A percentile compares a stretch with the other conserved stretches of the same genome.
Conservation (phyloP, 2,797 vertebrate species). For the Rachycentron canadum region DNA sequence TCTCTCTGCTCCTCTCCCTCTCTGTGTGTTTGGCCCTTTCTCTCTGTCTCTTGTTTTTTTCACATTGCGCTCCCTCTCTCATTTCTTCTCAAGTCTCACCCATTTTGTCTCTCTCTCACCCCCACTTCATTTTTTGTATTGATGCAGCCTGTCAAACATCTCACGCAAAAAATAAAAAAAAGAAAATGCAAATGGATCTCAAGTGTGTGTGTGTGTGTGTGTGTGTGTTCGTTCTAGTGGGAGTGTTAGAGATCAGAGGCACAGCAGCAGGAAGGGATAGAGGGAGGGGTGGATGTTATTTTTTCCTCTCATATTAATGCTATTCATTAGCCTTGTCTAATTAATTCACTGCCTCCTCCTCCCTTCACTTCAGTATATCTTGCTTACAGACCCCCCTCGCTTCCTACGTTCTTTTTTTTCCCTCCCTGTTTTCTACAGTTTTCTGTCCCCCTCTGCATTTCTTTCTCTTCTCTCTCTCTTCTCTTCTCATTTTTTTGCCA, state of each 20-base stretch:
- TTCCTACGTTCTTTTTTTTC: constrained; percentile 10
- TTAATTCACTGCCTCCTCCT: constrained; percentile 74
- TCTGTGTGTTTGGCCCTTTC: constrained; percentile 46
- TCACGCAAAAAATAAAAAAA: constrained; percentile 54
- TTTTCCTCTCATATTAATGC: constrained; percentile 74
- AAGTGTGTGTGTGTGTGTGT: constrained; percentile 55
- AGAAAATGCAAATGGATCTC: constrained; percentile 72
- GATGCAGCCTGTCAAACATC: constrained; percentile 73
- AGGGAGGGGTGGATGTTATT: constrained; percentile 66
- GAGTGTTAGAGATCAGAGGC: constrained; percentile 75
- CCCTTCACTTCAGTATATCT: constrained; percentile 60
- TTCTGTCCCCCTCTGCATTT: neutral
- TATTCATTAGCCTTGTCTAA: constrained; percentile 79
- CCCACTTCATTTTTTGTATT: constrained; percentile 61
- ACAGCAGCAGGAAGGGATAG: constrained; percentile 54
- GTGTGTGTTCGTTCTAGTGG: constrained; percentile 48
- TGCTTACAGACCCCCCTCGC: constrained; percentile 26
- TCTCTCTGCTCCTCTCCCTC: constrained; percentile 48
- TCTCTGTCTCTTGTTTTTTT: constrained; percentile 55
- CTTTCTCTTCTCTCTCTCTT: neutral
- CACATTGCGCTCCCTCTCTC: constrained; percentile 34
- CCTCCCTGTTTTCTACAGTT: constrained; percentile 42
- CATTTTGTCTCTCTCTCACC: constrained; percentile 61
- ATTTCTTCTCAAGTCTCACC: constrained; percentile 61
- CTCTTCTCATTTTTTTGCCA: neutral